Evolutionary conservation across 2,797 vertebrate genomes (phyloP).

Genomic region (Mico argentatus): DNA sequence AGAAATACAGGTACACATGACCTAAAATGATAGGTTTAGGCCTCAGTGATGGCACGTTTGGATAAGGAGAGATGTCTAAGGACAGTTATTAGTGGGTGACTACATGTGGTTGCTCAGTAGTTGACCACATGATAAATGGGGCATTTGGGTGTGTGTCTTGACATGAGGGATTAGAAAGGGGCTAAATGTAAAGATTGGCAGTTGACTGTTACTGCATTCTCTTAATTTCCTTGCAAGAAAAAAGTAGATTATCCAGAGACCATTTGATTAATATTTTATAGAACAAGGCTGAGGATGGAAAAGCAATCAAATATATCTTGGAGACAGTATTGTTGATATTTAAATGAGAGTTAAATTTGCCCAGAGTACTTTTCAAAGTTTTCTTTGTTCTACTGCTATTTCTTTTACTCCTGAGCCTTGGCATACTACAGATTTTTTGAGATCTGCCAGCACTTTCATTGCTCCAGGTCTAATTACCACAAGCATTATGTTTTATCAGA

Average conservation of each 20-base stretch:
- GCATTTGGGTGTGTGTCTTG: neutral
- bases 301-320: neutral
- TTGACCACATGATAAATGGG: neutral
- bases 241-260: neutral
- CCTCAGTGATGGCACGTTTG: neutral
- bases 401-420: neutral
- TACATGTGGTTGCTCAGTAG: neutral
- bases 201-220: neutral
- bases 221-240: neutral
- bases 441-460: neutral
- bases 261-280: neutral
- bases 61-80: neutral
- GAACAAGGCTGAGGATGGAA: neutral
- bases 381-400: neutral
- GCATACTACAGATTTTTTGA: neutral
- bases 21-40: neutral
- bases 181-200: neutral
- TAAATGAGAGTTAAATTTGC: neutral
- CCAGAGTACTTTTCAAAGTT: neutral
- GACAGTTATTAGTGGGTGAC: neutral
- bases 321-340: neutral
- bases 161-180: neutral
- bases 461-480: neutral
- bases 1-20: neutral
- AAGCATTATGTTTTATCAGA: neutral